Evolutionary conservation across 2,113 vertebrate species (phyloP).

Genomic region (Eurypyga helias): DNA sequence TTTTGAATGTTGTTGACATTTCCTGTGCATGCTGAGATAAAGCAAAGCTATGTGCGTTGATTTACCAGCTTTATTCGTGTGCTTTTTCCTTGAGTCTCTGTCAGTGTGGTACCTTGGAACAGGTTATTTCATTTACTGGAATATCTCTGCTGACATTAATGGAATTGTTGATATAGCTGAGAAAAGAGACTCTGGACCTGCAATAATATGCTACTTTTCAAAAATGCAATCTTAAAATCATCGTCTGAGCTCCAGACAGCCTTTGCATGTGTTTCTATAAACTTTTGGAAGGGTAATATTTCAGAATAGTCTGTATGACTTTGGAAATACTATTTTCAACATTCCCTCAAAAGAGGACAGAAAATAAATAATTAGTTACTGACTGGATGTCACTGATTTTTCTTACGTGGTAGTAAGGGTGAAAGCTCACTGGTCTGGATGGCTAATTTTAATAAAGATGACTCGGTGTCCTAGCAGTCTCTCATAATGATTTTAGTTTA

Average conservation of each 20-base stretch:
- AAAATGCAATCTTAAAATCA: constrained; percentile 28
- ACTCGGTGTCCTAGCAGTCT: background rate
- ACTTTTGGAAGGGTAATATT: constrained; percentile 47
- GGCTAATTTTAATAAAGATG: background rate
- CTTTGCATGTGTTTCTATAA: constrained; percentile 8
- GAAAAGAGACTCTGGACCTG: background rate
- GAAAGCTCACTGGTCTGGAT: background rate
- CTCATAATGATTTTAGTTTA: constrained; percentile 10
- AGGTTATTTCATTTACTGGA: constrained; percentile 20
- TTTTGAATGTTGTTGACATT: background rate
- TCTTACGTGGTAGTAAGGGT: background rate
- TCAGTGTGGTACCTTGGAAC: background rate
- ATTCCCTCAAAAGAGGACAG: background rate
- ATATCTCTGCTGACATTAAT: background rate
- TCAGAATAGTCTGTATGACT: constrained; percentile 18
- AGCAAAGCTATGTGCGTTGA: background rate
- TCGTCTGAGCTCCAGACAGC: background rate
- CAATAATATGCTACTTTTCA: background rate
- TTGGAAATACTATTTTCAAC: constrained; percentile 24
- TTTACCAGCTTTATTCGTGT: background rate
- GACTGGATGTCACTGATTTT: background rate
- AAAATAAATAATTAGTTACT: background rate
- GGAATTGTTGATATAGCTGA: constrained; percentile 17
- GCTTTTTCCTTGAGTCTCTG: background rate
- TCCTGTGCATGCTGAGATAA: background rate